Base-by-base conservation (phyloP, 2,797 vertebrate species). In the Cyclopterus lumpus region DNA sequence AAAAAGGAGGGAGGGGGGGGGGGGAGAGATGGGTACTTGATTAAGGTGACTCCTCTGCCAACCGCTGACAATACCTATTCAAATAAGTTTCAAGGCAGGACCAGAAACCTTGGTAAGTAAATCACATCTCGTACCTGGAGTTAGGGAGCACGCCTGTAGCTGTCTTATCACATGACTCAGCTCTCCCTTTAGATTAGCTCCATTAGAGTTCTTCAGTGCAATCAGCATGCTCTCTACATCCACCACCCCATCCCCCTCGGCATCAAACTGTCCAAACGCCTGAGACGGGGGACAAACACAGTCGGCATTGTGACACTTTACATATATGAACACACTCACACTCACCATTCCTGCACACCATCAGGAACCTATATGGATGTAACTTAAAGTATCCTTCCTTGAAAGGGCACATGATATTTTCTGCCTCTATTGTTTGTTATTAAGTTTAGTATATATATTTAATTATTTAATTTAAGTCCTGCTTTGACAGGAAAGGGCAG, bases 201-300 rank as follows among this genome's bases (percentile, higher is more conserved):
- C 98, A 67, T 97, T 97, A 76, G 96, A 98, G 91, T 94, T 98
- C 94, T 97, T 99, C 83, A 99, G 95, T 71, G 96, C 89, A 76
- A 96, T 93, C 86, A 99, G 84, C 97, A 99, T 99, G 82, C 93
- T 96, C 93, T 99, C 98, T 51, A 97, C 96, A 40, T 99, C 97
- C 30, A 98, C 97, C 0, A 96, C 96, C 15, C 97, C 97, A 91
- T 99, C 96, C 7, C 97, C 97, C 89, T 99, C 97, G 0, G 97
- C 96, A 86, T 99, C 98, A 80, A 99, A 99, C 81, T 99, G 98
- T 68, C 96, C 97, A 89, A 98, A 99, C 36, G 97, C 97, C 98
- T 99, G 79, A 88, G 26, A 86, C 10, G 26, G 42, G 38, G 5
- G 60, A 81, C 6, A 80, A 20, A 78, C 26, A 83, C 32, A 65